Conservation (phyloP, 2,113 vertebrate genomes). For the Elephantulus edwardii region DNA sequence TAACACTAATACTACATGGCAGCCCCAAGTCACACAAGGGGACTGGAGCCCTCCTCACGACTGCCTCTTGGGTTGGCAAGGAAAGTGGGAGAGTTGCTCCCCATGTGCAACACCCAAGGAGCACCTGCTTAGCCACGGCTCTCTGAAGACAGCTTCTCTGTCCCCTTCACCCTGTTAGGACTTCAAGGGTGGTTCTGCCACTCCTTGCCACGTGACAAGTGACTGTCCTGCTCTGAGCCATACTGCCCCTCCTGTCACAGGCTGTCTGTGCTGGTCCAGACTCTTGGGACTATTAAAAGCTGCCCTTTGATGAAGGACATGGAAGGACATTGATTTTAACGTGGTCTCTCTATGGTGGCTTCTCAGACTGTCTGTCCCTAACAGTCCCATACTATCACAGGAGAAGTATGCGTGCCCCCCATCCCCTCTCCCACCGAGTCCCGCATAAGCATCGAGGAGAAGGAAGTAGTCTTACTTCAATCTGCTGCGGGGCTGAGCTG, state of each 20-base stretch:
- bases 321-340: background rate
- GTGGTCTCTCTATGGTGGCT: background rate
- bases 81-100: rapidly evolving
- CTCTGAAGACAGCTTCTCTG: background rate
- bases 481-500: slow-evolving; percentile 89
- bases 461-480: slow-evolving; percentile 86
- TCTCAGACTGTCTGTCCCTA: background rate
- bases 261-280: background rate
- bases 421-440: background rate
- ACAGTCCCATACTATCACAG: background rate
- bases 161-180: background rate
- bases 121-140: background rate
- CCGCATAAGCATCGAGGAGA: rapidly evolving
- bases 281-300: background rate
- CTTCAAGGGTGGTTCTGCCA: background rate
- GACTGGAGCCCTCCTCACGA: background rate
- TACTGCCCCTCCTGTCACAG: too few species aligned
- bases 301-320: background rate
- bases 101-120: rapidly evolving
- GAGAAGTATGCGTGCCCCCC: too few species aligned
- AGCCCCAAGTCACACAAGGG: background rate
- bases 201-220: background rate
- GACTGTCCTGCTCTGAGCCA: background rate
- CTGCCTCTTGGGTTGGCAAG: background rate
- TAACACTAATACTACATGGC: background rate